Evolutionary conservation across 2,113 vertebrate species (phyloP).

Genomic region (Nymphicus hollandicus): DNA sequence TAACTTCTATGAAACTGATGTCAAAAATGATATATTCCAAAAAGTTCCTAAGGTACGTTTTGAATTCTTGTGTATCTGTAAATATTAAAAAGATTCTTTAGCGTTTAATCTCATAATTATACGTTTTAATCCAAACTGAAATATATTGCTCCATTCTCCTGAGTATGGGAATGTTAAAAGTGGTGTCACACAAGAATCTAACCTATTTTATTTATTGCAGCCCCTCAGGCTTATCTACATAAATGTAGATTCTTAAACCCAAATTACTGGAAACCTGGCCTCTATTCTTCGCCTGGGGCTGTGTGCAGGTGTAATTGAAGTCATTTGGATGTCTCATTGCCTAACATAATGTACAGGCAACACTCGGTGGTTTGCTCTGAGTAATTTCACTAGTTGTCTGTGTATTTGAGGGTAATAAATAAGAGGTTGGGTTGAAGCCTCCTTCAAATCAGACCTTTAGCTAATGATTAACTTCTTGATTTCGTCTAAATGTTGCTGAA

Average conservation of each 20-base stretch:
- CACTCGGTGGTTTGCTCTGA: neutral
- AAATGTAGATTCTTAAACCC: neutral
- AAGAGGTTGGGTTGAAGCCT: neutral
- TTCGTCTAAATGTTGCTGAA: neutral
- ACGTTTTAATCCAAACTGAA: neutral
- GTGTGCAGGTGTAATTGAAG: slow-evolving; percentile 21
- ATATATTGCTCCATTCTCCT: neutral
- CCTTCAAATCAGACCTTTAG: neutral
- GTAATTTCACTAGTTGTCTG: neutral
- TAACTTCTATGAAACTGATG: neutral
- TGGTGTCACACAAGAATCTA: neutral
- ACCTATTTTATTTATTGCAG: neutral
- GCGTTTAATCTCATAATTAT: neutral
- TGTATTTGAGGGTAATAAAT: neutral
- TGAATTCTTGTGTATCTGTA: neutral
- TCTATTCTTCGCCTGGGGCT: neutral
- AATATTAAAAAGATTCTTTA: neutral
- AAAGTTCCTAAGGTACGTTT: neutral
- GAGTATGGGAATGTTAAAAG: neutral
- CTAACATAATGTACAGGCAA: neutral
- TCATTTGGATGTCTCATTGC: neutral
- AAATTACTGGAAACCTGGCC: neutral
- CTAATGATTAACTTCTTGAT: neutral
- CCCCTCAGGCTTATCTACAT: neutral
- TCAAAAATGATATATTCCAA: neutral